Evolutionary conservation across 2,888 invertebrate species (phyloP).

Genomic region (Nomada hirtipes): DNA sequence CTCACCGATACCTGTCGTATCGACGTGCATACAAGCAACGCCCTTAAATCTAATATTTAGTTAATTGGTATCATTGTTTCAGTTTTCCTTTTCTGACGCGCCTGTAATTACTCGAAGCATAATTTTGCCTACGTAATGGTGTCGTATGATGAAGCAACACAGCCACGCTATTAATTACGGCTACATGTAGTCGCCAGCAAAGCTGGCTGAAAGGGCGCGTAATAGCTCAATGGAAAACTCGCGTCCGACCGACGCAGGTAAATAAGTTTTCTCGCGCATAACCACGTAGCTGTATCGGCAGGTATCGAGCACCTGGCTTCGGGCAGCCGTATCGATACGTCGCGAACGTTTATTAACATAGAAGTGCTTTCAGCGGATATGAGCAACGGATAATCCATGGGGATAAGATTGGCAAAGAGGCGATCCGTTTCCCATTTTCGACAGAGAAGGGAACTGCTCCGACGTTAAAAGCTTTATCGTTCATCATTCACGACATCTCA

Average conservation of each 20-base stretch:
- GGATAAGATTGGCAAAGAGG: conserved; percentile 44
- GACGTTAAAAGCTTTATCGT: conserved; percentile 59
- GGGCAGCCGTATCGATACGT: conserved; percentile 39
- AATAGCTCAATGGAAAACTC: conserved; percentile 46
- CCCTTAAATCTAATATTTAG: too few species aligned
- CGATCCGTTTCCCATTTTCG: conserved; percentile 57
- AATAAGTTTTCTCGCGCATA: conserved; percentile 56
- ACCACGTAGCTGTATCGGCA: conserved; percentile 15
- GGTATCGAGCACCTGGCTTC: conserved; percentile 36
- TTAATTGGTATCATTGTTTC: too few species aligned
- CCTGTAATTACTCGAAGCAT: background rate
- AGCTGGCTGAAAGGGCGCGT: conserved; percentile 4
- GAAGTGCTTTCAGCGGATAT: conserved; percentile 65
- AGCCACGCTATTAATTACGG: conserved; percentile 11
- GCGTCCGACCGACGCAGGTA: conserved; percentile 35
- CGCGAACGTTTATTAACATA: conserved; percentile 67
- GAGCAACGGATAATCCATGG: conserved; percentile 56
- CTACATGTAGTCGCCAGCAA: background rate
- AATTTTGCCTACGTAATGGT: background rate
- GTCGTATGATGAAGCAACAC: background rate
- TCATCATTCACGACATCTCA: conserved; percentile 41
- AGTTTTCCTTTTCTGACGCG: too few species aligned
- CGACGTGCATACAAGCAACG: too few species aligned
- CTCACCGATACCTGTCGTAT: too few species aligned
- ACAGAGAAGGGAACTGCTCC: conserved; percentile 30